phyloP scores from a whole-genome alignment of 2,113 vertebrate genomes.

The Charina bottae region DNA sequence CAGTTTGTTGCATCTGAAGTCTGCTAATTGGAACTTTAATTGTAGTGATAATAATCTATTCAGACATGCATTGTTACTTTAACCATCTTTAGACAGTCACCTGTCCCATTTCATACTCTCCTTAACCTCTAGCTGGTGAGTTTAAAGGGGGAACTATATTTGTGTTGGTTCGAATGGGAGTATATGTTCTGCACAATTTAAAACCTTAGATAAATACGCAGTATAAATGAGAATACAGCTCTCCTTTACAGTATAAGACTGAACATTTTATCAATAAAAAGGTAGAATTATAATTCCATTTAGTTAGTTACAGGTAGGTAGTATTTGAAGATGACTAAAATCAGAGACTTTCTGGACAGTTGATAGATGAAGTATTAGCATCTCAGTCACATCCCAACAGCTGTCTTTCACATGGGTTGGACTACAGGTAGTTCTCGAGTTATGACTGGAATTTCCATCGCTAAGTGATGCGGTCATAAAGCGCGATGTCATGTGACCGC shows the following conservation, averaged over 20 bases:
- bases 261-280: background rate
- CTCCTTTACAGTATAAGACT: background rate
- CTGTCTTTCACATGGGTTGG: background rate
- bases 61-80: background rate
- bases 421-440: background rate
- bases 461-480: background rate
- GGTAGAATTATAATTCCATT: background rate
- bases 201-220: background rate
- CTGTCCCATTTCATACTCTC: background rate
- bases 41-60: background rate
- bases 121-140: background rate
- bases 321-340: background rate
- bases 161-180: background rate
- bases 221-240: background rate
- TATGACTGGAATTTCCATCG: background rate
- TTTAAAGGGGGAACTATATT: no score
- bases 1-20: background rate
- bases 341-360: background rate
- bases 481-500: background rate
- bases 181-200: background rate
- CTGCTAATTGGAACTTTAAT: background rate
- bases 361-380: background rate
- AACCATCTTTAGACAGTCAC: background rate
- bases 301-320: background rate
- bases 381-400: background rate